phyloP scores from a whole-genome alignment of 2,113 vertebrate species.

The Tiliqua scincoides region DNA sequence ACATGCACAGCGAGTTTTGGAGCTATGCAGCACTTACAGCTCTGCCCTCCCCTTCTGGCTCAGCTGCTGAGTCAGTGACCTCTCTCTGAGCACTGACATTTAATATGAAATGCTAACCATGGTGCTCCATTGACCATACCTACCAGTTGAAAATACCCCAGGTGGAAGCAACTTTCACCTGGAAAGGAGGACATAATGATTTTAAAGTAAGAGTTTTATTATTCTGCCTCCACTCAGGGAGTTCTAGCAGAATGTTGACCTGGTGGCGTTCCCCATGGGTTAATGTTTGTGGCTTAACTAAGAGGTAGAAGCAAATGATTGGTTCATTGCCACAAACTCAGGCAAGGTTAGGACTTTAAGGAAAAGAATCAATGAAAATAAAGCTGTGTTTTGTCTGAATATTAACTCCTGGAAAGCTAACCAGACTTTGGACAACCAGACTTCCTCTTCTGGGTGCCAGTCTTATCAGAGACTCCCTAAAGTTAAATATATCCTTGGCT shows the following conservation, averaged over 20 bases:
- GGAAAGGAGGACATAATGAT: background rate
- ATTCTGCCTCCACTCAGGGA: too few species aligned
- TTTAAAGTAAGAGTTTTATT: background rate
- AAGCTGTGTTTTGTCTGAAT: background rate
- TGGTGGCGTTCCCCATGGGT: background rate
- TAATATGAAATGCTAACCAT: background rate
- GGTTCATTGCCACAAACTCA: background rate
- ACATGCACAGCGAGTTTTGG: too few species aligned
- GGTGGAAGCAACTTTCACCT: background rate
- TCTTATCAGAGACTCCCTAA: background rate
- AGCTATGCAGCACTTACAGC: too few species aligned
- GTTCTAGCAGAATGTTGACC: background rate
- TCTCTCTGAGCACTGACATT: background rate
- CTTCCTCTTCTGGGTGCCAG: background rate
- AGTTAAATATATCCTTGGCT: background rate
- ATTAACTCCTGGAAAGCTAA: background rate
- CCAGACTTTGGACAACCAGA: background rate
- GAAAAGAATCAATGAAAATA: background rate
- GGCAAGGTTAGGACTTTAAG: background rate
- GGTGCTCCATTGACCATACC: background rate
- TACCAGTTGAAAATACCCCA: background rate
- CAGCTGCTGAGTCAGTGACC: too few species aligned
- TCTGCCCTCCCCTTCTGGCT: too few species aligned
- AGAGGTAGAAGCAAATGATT: background rate
- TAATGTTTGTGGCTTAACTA: background rate